Percentiles rank a stretch among this genome's conserved stretches.
Conservation (phyloP, 2,888 invertebrate genomes). For the Alloplasta piceator region DNA sequence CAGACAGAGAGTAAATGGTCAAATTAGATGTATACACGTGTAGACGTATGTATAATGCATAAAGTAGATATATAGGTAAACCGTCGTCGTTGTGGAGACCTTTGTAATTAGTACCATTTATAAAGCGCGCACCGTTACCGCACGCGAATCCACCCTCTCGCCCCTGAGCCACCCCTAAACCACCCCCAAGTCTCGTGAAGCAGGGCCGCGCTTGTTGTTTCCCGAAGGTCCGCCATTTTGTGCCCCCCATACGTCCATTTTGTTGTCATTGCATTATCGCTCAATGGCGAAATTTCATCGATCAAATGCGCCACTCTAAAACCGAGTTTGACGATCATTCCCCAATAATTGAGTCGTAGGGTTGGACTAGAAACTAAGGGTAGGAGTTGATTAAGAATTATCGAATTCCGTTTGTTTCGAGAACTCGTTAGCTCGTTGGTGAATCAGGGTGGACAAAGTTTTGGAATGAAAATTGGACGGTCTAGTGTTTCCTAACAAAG, state of each 20-base stretch:
- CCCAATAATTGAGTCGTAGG: no score
- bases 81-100: conserved; percentile 72
- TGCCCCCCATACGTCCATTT: neutral
- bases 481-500: no score
- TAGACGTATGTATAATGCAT: conserved; percentile 15
- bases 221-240: conserved; percentile 56
- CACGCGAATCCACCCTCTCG: conserved; percentile 72
- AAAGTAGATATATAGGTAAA: neutral
- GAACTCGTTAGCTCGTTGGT: conserved; percentile 57
- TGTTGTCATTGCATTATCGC: neutral
- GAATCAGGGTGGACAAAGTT: conserved; percentile 40
- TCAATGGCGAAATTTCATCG: conserved; percentile 1
- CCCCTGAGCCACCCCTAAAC: conserved; percentile 16
- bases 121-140: conserved; percentile 71
- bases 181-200: conserved; percentile 14
- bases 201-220: conserved; percentile 35
- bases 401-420: conserved; percentile 65
- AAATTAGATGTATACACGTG: conserved; percentile 53
- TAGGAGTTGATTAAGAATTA: conserved; percentile 63
- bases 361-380: neutral
- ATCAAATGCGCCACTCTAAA: neutral
- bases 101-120: conserved; percentile 80
- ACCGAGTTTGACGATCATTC: no score
- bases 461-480: conserved; percentile 43
- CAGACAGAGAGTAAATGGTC: conserved; percentile 40